Evolutionary conservation across 2,113 vertebrate genomes (phyloP), one percentile per base, ranked within the genome.

Genomic region (Panthera uncia): DNA sequence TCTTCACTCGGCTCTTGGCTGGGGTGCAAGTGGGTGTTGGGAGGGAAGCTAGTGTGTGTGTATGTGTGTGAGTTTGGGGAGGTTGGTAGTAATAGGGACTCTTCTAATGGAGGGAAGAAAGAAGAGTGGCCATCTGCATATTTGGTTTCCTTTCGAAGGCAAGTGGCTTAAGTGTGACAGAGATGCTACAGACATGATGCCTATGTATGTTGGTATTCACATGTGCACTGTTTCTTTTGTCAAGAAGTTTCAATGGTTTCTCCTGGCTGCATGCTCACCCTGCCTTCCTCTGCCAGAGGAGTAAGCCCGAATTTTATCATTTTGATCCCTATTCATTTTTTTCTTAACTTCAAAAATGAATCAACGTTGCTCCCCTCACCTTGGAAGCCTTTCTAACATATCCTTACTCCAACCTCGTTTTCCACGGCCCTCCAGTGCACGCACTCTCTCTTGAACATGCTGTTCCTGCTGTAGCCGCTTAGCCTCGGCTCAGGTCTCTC

Each of bases 281-380:
- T 93, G 16, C 66, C 36, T 19, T 69, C 36, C 50, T 96, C 85
- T 38, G 63, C 82, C 82, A 45, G 3, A 50, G 31, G 69, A 48
- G 45, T 89, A 94, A 66, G 71, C 79, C 91, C 5, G 15, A 7
- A 41, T 82, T 93, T 50, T 63, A 55, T 74, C 79, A 50, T 68
- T 95, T 93, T 63, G 73, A 38, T 68, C 25, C 50, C 48, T 38
- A 3, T 91, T 74, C 66, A 63, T 7, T 41, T 73, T 87, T 88
- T 90, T 78, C 50, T 94, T 90, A 23, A 27, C 74, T 95, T 91
- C 61, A 48, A 55, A 66, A 71, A 93, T 88, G 61, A 91, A 87
- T 83, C 12, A 82, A 21, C 33, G 29, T 61, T 61, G 21, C 33
- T 87, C 57, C 1, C 0, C 66, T 50, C 38, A 29, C 88, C 89